These are phyloP conservation scores for Leptinotarsa peninsularis DNA, from an alignment of 2,888 invertebrate species.

Conservation along the genomic window DNA sequence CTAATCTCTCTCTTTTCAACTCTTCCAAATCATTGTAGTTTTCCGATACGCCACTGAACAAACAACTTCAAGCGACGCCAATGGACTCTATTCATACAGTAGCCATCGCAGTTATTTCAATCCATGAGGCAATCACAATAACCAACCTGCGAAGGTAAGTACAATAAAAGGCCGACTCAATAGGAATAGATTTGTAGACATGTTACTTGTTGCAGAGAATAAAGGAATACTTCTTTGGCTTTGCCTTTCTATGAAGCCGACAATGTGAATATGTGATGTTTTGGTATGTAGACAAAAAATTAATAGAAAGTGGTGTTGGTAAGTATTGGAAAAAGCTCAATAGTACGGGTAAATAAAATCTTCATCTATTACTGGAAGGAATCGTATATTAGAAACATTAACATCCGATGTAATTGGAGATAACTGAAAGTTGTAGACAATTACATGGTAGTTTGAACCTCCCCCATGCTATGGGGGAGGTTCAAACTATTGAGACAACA, in stretches of 20 bases:
- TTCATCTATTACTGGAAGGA: not conserved
- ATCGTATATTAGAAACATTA: too few relatives aligned
- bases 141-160: constrained; percentile 57
- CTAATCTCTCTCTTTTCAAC: too few relatives aligned
- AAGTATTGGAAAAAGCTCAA: not conserved
- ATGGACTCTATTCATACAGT: constrained; percentile 41
- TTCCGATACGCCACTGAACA: not conserved
- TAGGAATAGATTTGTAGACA: constrained; percentile 53
- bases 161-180: constrained; percentile 57
- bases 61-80: not conserved
- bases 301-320: not conserved
- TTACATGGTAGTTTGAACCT: too few relatives aligned
- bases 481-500: too few relatives aligned
- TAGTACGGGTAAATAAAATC: not conserved
- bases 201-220: constrained; percentile 48
- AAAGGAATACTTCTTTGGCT: constrained; percentile 47
- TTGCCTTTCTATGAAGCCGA: constrained; percentile 46
- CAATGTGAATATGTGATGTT: constrained; percentile 35
- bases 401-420: too few relatives aligned
- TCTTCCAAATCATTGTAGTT: too few relatives aligned
- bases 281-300: constrained; percentile 16
- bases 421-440: too few relatives aligned
- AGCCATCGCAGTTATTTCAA: constrained; percentile 59
- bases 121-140: constrained; percentile 57
- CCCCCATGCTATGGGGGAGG: too few relatives aligned